Evolutionary conservation across 2,888 invertebrate species (phyloP).

Genomic region (Drosophila silvestris): DNA sequence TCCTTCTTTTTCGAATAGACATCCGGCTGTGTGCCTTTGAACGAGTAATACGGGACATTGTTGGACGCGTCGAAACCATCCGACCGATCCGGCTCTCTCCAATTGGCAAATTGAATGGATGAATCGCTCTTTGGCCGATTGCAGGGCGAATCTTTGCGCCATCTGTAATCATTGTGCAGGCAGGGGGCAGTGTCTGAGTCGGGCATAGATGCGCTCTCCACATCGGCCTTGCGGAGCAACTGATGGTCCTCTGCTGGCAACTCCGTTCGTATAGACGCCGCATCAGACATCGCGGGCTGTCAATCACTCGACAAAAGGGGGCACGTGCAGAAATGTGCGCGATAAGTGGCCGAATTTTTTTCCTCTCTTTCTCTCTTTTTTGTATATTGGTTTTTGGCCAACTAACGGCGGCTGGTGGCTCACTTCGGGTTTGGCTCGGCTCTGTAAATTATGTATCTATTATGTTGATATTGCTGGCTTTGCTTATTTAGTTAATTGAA

Average conservation of each 20-base stretch:
- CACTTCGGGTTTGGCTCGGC: slow-evolving; percentile 11
- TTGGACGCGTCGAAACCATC: slow-evolving; percentile 36
- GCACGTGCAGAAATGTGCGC: slow-evolving; percentile 65
- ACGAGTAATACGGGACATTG: slow-evolving; percentile 67
- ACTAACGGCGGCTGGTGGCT: slow-evolving; percentile 26
- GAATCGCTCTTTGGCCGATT: neutral
- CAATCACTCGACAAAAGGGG: slow-evolving; percentile 44
- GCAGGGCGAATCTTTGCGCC: slow-evolving; percentile 1
- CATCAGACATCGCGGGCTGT: slow-evolving; percentile 38
- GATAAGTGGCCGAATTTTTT: slow-evolving; percentile 31
- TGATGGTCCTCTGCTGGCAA: slow-evolving; percentile 23
- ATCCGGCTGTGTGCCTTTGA: slow-evolving; percentile 82
- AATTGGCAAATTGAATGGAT: too few relatives aligned
- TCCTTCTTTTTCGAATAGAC: slow-evolving; percentile 81
- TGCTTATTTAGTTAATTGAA: slow-evolving; percentile 79
- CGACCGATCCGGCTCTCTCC: slow-evolving; percentile 4
- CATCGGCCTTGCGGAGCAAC: slow-evolving; percentile 32
- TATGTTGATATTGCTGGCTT: slow-evolving; percentile 54
- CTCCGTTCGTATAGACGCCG: slow-evolving; percentile 15
- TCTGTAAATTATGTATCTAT: slow-evolving; percentile 42
- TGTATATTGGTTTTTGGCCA: slow-evolving; percentile 4
- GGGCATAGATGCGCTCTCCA: slow-evolving; percentile 11
- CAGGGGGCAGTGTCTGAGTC: slow-evolving; percentile 5
- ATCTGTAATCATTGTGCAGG: slow-evolving; percentile 4
- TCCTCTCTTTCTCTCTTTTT: neutral